Evolutionary conservation across 2,797 vertebrate genomes (phyloP).

Genomic region (Enteromius trimaculatus): DNA sequence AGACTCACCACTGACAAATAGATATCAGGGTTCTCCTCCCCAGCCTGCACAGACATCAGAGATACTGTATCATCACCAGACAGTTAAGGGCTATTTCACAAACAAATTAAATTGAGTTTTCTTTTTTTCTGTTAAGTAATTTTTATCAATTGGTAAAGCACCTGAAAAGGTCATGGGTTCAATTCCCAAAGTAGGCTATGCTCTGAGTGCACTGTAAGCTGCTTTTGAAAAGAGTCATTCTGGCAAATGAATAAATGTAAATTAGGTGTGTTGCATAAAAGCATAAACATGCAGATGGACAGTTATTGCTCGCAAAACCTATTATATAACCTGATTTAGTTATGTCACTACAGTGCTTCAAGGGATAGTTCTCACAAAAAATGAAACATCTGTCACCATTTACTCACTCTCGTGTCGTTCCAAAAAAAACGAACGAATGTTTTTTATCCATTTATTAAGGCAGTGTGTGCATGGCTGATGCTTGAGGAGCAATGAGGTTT

Average conservation of each 20-base stretch:
- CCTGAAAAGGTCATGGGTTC: background rate
- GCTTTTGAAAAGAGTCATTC: background rate
- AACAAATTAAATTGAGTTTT: background rate
- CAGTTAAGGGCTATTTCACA: background rate
- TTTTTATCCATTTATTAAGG: background rate
- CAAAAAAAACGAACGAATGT: too few species aligned
- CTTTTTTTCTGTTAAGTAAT: background rate
- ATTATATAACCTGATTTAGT: constrained; percentile 18
- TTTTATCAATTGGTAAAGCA: background rate
- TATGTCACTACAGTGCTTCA: background rate
- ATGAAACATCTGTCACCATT: background rate
- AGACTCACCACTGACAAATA: constrained; percentile 92
- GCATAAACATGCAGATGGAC: background rate
- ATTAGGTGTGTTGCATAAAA: background rate
- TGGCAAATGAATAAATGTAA: background rate
- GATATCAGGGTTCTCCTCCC: constrained; percentile 91
- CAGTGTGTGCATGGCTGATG: background rate
- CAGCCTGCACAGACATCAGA: constrained; percentile 78
- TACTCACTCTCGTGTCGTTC: background rate
- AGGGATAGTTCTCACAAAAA: background rate
- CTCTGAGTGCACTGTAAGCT: background rate
- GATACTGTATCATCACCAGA: background rate
- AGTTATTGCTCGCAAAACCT: background rate
- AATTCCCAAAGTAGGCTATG: background rate
- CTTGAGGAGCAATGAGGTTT: background rate